Percentiles rank a stretch among this genome's conserved stretches.
These are phyloP conservation scores for Zingel zingel DNA, from an alignment of 2,113 vertebrate genomes.

Conservation along the genomic window DNA sequence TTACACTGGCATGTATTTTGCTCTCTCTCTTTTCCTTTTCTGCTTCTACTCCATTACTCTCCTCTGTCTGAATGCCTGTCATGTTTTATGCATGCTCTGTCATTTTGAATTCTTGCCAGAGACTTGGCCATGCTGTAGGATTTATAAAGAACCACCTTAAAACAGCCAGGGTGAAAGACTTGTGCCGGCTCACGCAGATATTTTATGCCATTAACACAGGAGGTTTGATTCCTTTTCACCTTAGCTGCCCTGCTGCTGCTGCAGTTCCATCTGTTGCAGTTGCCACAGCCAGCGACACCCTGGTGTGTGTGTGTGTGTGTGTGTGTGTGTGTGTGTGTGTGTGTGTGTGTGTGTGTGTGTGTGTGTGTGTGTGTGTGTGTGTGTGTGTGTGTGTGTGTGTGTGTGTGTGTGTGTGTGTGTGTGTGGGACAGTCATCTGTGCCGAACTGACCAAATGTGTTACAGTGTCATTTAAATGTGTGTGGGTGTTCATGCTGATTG, in stretches of 20 bases:
- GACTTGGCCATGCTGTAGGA: constrained; percentile 39
- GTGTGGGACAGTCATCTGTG: constrained; percentile 54
- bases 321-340: constrained; percentile 46
- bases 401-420: constrained; percentile 44
- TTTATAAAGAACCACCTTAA: constrained; percentile 51
- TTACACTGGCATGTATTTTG: constrained; percentile 57
- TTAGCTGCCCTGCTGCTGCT: constrained; percentile 65
- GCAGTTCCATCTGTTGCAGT: constrained; percentile 81
- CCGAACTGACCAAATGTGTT: constrained; percentile 24
- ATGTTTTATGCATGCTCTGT: constrained; percentile 74
- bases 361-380: constrained; percentile 52
- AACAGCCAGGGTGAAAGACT: constrained; percentile 44
- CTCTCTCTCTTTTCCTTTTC: constrained; percentile 12
- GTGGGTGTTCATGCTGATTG: constrained; percentile 39
- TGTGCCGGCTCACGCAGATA: constrained; percentile 3
- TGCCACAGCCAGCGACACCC: constrained; percentile 55
- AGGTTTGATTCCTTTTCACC: constrained; percentile 57
- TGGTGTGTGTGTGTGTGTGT: constrained; percentile 43
- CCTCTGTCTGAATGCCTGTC: constrained; percentile 52
- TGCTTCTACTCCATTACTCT: constrained; percentile 44
- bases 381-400: constrained; percentile 45
- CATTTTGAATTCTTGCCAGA: constrained; percentile 54
- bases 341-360: constrained; percentile 30
- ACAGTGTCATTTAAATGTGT: constrained; percentile 46
- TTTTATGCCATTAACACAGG: neutral